Base-by-base conservation (phyloP, 2,113 vertebrate species). In the Reinhardtius hippoglossoides region DNA sequence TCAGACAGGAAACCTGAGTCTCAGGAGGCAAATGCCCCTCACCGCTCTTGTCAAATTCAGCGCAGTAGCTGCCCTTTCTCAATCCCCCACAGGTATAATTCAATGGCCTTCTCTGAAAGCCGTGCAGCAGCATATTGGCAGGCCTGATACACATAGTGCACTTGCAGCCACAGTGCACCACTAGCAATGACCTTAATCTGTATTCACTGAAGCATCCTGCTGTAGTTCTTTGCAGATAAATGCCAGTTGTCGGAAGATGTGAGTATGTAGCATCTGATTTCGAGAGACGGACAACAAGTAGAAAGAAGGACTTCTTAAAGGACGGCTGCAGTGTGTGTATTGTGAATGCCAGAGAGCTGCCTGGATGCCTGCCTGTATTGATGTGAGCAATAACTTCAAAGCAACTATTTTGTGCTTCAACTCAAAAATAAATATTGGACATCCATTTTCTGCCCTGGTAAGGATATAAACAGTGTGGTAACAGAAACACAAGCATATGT, bases 71-170 rank as follows among this genome's bases (percentile, higher is more conserved):
- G 67, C 37, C 71, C 69, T 82, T 73, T 82, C 68, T 65, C 65
- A 50, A 74, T 76, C 55, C 74, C 27, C 59, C 20, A 73, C 68
- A 84, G 75, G 78, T 84, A 60, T 67, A 50, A 82, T 79, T 82
- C 64, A 73, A 55, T 70, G 67, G 71, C 67, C 64, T 69, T 65
- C 68, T 72, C 63, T 78, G 59, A 81, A 84, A 82, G 27, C 82
- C 61, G 55, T 70, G 60, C 55, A 52, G 67, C 74, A 65, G 67
- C 71, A 65, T 71, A 80, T 59, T 73, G 75, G 58, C 70, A 46
- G 18, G 54, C 37, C 37, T 71, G 42, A 69, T 73, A 42, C 48
- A 67, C 20, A 46, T 10, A 16, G 48, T 76, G 37, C 67, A 48
- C 67, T 55, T 46, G 60, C 26, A 74, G 52, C 67, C 62, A 63